These are phyloP conservation scores for Netta rufina DNA, from an alignment of 2,797 vertebrate genomes.

Conservation along the genomic window DNA sequence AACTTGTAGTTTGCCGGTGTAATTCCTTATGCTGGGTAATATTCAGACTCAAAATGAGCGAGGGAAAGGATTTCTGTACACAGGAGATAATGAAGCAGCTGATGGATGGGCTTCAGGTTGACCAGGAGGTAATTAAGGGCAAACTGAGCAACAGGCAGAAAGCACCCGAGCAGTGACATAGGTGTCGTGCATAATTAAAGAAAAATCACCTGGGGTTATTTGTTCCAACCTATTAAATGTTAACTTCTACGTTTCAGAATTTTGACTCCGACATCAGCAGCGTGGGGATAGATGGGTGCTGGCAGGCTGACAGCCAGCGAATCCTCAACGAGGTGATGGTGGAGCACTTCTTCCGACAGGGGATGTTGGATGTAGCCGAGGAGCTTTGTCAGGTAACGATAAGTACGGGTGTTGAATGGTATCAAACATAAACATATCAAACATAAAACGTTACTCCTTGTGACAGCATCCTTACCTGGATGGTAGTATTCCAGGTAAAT, in stretches of 20 bases:
- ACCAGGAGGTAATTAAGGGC: background rate
- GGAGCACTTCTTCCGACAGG: constrained; percentile 87
- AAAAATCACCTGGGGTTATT: background rate
- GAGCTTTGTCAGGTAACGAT: constrained; percentile 84
- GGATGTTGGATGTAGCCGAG: constrained; percentile 86
- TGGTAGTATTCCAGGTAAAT: background rate
- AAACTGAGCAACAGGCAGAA: background rate
- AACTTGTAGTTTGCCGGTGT: background rate
- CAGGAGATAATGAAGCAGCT: background rate
- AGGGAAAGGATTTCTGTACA: background rate
- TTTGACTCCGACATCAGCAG: constrained; percentile 88
- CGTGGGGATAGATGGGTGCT: constrained; percentile 86
- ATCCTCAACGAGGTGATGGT: constrained; percentile 88
- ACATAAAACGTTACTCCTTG: background rate
- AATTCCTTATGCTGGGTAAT: background rate
- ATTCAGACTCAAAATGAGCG: background rate
- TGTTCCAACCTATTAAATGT: background rate
- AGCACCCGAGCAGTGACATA: background rate
- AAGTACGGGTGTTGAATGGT: background rate
- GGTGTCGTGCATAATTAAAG: background rate
- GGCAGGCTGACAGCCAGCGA: constrained; percentile 86
- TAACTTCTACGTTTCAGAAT: constrained; percentile 73
- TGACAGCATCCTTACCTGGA: background rate
- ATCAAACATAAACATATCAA: background rate
- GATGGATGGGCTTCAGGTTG: background rate